Percentiles rank a stretch among this genome's conserved stretches.
These are phyloP conservation scores for Plutella xylostella DNA, from an alignment of 2,888 invertebrate genomes.

Conservation along the genomic window DNA sequence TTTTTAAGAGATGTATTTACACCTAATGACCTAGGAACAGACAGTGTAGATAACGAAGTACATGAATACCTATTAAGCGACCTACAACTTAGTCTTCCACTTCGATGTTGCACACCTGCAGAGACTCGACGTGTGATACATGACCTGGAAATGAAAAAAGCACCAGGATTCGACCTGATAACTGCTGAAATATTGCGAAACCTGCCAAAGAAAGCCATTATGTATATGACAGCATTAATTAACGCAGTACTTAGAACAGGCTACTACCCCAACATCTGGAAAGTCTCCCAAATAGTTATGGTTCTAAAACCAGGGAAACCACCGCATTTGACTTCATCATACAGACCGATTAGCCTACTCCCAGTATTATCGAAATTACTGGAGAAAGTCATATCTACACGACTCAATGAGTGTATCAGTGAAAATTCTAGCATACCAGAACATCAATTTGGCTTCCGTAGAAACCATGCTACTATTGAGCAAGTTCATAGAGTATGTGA, in stretches of 20 bases:
- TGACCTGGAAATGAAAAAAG: conserved; percentile 14
- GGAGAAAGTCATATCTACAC: no score
- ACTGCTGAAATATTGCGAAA: not conserved
- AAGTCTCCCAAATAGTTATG: not conserved
- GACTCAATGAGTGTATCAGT: no score
- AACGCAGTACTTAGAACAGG: not conserved
- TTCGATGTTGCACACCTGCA: not conserved
- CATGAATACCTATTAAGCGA: not conserved
- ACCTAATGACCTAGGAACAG: not conserved
- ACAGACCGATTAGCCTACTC: no score
- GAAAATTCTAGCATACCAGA: no score
- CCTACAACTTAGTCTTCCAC: conserved; percentile 5
- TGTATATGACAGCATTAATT: not conserved
- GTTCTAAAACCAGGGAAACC: not conserved
- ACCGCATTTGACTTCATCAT: conserved; percentile 5
- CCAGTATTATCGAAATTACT: no score
- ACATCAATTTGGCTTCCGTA: no score
- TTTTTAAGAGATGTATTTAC: not conserved
- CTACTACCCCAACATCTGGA: not conserved
- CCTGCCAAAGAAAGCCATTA: not conserved
- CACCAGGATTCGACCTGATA: conserved; percentile 14
- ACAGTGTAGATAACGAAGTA: not conserved
- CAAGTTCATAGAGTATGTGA: no score
- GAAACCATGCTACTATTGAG: no score
- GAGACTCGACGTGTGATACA: conserved; percentile 4